A percentile compares a stretch with the other conserved stretches of the same genome.
phyloP scores from a whole-genome alignment of 2,888 invertebrate species.

The Chalcosyrphus nemorum region DNA sequence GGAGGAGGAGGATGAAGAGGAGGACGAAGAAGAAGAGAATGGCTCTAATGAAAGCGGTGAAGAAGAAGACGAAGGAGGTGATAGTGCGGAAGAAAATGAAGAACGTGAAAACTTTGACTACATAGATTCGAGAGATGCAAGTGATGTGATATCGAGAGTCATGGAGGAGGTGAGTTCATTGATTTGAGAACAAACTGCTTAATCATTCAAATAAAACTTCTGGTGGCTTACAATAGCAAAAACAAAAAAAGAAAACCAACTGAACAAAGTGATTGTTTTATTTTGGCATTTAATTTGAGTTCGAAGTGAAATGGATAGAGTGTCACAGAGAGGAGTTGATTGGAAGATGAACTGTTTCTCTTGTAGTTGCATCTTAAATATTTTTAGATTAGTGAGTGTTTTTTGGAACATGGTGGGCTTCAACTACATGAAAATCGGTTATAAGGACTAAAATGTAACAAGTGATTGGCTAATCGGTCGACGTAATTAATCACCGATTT shows the following conservation, averaged over 20 bases:
- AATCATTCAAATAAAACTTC: constrained; percentile 55
- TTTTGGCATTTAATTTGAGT: background rate
- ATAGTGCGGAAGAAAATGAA: constrained; percentile 19
- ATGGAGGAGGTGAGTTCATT: constrained; percentile 46
- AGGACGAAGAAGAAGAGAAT: constrained; percentile 3
- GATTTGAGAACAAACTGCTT: constrained; percentile 51
- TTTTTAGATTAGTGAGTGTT: no score
- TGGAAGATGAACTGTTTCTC: background rate
- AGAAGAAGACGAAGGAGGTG: background rate
- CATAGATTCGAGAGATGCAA: constrained; percentile 13
- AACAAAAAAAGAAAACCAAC: no score
- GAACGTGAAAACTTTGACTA: constrained; percentile 43
- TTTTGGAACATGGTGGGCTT: no score
- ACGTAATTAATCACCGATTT: no score
- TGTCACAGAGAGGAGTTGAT: background rate
- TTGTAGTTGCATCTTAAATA: no score
- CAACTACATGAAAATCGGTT: no score
- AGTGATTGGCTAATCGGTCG: no score
- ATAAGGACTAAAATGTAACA: no score
- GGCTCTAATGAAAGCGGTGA: background rate
- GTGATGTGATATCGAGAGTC: constrained; percentile 53
- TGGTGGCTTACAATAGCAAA: background rate
- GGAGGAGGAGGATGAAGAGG: background rate
- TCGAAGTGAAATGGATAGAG: background rate
- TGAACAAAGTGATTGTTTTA: constrained; percentile 45